phyloP scores from a whole-genome alignment of 2,888 invertebrate species.

The Villa cingulata region DNA sequence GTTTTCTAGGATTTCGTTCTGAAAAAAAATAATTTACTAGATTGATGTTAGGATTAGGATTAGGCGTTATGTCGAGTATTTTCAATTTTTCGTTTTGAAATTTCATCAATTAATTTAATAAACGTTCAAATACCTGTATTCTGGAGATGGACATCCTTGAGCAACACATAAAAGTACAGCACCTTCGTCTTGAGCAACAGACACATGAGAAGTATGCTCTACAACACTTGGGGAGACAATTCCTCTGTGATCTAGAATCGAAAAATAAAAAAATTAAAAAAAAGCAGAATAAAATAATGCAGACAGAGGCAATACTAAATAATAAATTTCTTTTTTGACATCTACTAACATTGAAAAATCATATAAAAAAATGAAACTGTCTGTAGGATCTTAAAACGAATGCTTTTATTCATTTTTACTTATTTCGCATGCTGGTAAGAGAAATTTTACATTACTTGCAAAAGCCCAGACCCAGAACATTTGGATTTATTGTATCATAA shows the following conservation, averaged over 20 bases:
- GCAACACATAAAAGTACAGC: constrained; percentile 64
- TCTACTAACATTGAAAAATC: no score
- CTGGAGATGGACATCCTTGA: constrained; percentile 67
- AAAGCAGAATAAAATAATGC: no score
- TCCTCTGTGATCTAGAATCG: constrained; percentile 50
- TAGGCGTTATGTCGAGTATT: background rate
- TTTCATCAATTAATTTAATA: background rate
- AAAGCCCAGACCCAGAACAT: no score
- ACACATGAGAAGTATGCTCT: constrained; percentile 54
- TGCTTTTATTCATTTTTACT: no score
- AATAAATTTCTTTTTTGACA: no score
- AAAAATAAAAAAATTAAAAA: background rate
- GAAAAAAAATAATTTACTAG: background rate
- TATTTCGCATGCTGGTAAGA: no score
- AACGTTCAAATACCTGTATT: constrained; percentile 61
- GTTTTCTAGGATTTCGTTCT: background rate
- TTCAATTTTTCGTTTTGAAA: background rate
- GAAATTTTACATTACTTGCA: no score
- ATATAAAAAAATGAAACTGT: no score
- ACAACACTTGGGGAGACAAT: constrained; percentile 57
- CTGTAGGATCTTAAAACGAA: no score
- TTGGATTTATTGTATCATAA: no score
- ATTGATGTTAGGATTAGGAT: background rate
- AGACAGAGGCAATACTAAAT: no score
- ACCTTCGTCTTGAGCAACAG: constrained; percentile 58